These are phyloP conservation scores for Atherinosoma microstoma DNA, from an alignment of 2,797 vertebrate genomes.

Conservation along the genomic window DNA sequence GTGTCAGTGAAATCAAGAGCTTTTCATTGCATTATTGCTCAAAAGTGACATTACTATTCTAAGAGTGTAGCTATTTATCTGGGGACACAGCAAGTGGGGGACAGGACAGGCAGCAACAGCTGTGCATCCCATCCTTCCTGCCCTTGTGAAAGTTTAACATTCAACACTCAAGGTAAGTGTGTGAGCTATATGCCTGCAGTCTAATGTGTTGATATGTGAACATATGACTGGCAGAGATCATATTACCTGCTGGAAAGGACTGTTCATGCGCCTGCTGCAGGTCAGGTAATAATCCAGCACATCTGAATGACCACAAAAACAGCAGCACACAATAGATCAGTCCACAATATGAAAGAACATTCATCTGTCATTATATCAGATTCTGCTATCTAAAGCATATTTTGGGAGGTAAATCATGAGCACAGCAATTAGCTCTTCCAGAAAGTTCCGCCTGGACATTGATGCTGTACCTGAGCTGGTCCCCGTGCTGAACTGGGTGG, in stretches of 20 bases:
- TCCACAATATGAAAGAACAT: conserved; percentile 48
- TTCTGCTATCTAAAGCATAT: conserved; percentile 48
- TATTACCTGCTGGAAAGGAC: conserved; percentile 92
- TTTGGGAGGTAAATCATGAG: conserved; percentile 34
- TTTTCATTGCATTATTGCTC: conserved; percentile 16
- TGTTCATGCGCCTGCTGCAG: conserved; percentile 88
- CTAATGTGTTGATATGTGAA: conserved; percentile 11
- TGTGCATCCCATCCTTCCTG: conserved; percentile 27
- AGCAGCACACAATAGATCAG: conserved; percentile 56
- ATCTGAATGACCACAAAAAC: conserved; percentile 80
- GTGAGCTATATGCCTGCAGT: conserved; percentile 26
- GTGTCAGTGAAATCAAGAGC: conserved; percentile 18
- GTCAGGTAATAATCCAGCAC: conserved; percentile 93
- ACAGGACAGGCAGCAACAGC: conserved; percentile 35
- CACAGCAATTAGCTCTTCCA: conserved; percentile 17
- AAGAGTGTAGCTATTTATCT: conserved; percentile 12
- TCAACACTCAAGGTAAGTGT: conserved; percentile 1
- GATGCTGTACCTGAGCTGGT: conserved; percentile 86
- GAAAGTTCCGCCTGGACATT: background rate
- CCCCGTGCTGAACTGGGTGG: conserved; percentile 89
- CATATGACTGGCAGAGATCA: conserved; percentile 24
- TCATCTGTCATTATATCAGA: conserved; percentile 29
- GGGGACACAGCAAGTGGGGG: conserved; percentile 12
- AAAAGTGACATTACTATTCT: conserved; percentile 27
- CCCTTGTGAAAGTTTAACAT: conserved; percentile 31